Conservation (phyloP, 1,140 invertebrate genomes). For the Drosophila rufa region DNA sequence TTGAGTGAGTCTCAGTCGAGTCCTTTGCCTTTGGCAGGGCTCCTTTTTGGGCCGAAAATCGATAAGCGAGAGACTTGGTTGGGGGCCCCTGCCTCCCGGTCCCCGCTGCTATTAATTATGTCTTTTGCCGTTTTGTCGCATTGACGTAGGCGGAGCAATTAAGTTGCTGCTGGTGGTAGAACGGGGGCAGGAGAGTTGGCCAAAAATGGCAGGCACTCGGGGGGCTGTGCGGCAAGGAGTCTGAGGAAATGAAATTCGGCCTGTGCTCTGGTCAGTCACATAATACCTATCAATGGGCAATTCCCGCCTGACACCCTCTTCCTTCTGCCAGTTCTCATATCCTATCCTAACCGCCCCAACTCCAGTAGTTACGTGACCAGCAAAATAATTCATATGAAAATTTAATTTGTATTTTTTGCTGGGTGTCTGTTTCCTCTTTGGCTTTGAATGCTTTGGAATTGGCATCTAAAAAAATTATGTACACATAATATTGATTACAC, state of each 20-base stretch:
- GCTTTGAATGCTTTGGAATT: slow-evolving; percentile 14
- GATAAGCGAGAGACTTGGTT: slow-evolving; percentile 51
- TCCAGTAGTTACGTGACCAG: slow-evolving; percentile 67
- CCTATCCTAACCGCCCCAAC: background rate
- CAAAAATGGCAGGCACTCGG: slow-evolving; percentile 4
- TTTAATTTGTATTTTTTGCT: slow-evolving; percentile 72
- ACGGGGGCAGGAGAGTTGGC: background rate
- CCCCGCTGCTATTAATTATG: slow-evolving; percentile 74
- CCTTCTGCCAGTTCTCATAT: slow-evolving; percentile 8
- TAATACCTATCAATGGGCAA: slow-evolving; percentile 81
- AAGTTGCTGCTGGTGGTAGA: slow-evolving; percentile 52
- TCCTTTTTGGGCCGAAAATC: slow-evolving; percentile 55
- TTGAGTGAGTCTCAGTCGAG: slow-evolving; percentile 31
- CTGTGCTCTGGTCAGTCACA: slow-evolving; percentile 65
- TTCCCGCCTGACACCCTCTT: slow-evolving; percentile 21
- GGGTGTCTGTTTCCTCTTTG: slow-evolving; percentile 5
- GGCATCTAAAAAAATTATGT: slow-evolving; percentile 18
- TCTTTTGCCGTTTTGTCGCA: slow-evolving; percentile 82
- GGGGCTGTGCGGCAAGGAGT: background rate
- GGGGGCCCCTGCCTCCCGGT: background rate
- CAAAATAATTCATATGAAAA: slow-evolving; percentile 82
- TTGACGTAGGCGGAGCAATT: slow-evolving; percentile 77
- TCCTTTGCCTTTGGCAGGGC: slow-evolving; percentile 23
- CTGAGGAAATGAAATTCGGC: slow-evolving; percentile 38
- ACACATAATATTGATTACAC: slow-evolving; percentile 25